Evolutionary conservation across 2,797 vertebrate species (phyloP).

Genomic region (Alfaro cultratus): DNA sequence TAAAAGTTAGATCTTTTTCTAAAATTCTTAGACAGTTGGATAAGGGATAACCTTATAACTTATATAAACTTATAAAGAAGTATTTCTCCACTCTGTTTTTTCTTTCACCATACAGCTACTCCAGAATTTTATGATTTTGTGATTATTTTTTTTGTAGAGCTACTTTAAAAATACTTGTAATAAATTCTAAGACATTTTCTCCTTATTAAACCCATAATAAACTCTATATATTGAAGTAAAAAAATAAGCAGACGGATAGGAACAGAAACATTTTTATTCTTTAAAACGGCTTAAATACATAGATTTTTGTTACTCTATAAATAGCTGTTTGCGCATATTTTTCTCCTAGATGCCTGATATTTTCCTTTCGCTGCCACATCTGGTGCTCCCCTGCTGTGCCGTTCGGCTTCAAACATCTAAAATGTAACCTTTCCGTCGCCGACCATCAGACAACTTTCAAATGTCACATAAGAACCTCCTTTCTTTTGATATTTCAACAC

Average conservation of each 20-base stretch:
- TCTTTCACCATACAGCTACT: neutral
- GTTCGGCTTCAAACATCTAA: constrained; percentile 67
- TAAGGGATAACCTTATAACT: neutral
- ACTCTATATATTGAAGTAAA: too few species aligned
- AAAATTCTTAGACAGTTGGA: neutral
- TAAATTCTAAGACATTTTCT: too few species aligned
- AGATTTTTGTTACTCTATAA: constrained; percentile 9
- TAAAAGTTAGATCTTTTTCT: too few species aligned
- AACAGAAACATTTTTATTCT: too few species aligned
- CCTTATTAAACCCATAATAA: too few species aligned
- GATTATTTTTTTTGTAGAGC: too few species aligned
- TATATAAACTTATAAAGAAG: too few species aligned
- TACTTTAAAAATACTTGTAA: too few species aligned
- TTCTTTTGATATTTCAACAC: constrained; percentile 66
- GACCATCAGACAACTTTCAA: constrained; percentile 73
- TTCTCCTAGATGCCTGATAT: constrained; percentile 38
- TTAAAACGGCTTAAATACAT: too few species aligned
- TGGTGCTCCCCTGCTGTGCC: constrained; percentile 35
- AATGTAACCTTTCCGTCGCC: constrained; percentile 76
- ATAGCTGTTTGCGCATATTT: constrained; percentile 14
- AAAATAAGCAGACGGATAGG: too few species aligned
- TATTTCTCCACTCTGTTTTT: neutral
- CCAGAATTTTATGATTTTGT: too few species aligned
- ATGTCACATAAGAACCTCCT: constrained; percentile 73
- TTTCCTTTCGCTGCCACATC: constrained; percentile 13